Evolutionary conservation across 2,888 invertebrate species (phyloP).

Genomic region (Cordilura impudica): DNA sequence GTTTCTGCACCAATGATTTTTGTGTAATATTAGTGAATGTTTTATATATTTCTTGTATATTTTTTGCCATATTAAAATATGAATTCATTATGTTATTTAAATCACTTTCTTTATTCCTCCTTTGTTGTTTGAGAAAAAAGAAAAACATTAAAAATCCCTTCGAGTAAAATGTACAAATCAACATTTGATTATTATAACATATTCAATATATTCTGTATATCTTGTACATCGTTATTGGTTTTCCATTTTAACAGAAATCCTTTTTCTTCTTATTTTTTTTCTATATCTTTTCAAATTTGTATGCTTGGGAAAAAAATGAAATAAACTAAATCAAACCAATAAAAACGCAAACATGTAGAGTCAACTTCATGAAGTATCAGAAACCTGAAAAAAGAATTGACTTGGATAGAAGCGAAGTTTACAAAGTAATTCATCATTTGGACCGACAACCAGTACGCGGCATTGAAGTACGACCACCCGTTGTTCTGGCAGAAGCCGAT

Average conservation of each 20-base stretch:
- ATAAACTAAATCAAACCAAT: slow-evolving; percentile 36
- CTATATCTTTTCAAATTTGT: slow-evolving; percentile 6
- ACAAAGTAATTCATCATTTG: slow-evolving; percentile 88
- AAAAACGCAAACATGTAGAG: slow-evolving; percentile 79
- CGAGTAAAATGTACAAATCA: slow-evolving; percentile 23
- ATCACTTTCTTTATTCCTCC: neutral
- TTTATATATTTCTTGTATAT: no score
- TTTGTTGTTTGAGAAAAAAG: neutral
- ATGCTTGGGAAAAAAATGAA: slow-evolving; percentile 17
- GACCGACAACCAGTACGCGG: slow-evolving; percentile 83
- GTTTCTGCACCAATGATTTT: neutral
- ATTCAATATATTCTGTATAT: slow-evolving; percentile 37
- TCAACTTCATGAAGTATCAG: slow-evolving; percentile 94
- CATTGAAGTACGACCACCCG: slow-evolving; percentile 82
- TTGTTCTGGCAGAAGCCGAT: slow-evolving; percentile 84
- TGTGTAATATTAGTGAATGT: neutral
- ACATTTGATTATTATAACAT: slow-evolving; percentile 45
- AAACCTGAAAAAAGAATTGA: slow-evolving; percentile 87
- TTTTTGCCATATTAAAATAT: neutral
- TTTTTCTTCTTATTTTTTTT: slow-evolving; percentile 3
- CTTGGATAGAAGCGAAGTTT: slow-evolving; percentile 88
- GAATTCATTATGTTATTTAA: neutral
- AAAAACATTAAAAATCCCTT: neutral
- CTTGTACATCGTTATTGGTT: neutral
- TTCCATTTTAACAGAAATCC: slow-evolving; percentile 22